phyloP scores from a whole-genome alignment of 2,888 invertebrate genomes.

The Drosophila multiciliata region DNA sequence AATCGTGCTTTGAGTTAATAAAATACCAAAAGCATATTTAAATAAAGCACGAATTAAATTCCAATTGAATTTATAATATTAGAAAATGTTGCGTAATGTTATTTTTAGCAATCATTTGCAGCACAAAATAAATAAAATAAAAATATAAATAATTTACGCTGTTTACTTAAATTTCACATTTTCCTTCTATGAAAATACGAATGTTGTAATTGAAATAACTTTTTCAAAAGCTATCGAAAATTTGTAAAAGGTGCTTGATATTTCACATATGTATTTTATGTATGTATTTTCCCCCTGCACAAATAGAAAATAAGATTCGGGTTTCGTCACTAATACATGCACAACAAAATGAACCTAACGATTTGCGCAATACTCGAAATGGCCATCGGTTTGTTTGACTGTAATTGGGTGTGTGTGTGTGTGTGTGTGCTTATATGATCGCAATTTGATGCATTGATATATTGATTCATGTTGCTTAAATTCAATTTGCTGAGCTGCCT shows the following conservation, averaged over 20 bases:
- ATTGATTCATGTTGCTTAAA: constrained; percentile 48
- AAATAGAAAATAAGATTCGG: background rate
- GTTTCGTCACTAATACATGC: background rate
- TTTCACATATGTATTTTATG: background rate
- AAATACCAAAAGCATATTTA: background rate
- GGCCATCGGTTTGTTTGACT: constrained; percentile 28
- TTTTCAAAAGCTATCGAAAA: background rate
- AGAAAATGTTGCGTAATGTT: background rate
- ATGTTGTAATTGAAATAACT: constrained; percentile 4
- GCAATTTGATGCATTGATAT: constrained; percentile 34
- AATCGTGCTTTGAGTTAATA: background rate
- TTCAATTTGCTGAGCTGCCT: constrained; percentile 43
- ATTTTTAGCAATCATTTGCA: background rate
- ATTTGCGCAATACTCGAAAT: constrained; percentile 1
- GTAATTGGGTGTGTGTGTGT: constrained; percentile 4
- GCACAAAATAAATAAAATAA: background rate
- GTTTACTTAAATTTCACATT: background rate
- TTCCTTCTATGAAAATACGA: background rate
- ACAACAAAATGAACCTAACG: background rate
- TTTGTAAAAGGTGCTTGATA: background rate
- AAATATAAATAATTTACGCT: too few relatives aligned
- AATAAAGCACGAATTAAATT: background rate
- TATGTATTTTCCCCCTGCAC: background rate
- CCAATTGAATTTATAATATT: background rate
- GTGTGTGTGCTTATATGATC: constrained; percentile 14